Conservation (phyloP, 2,797 vertebrate species). For the Ispidina picta region DNA sequence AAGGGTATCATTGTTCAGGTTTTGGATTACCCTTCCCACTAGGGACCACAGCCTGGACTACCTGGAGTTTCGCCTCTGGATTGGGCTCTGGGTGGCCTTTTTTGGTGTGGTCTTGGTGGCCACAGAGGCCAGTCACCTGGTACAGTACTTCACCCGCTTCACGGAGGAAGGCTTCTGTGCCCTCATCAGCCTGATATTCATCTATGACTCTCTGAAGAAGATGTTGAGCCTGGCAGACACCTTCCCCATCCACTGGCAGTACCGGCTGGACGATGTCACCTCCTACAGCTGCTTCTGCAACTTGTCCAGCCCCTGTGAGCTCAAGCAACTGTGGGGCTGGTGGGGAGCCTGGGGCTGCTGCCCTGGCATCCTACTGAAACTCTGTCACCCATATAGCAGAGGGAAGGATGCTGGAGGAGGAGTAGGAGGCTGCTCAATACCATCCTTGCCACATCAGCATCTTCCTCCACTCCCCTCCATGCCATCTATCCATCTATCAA, state of each 20-base stretch:
- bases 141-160: conserved; percentile 82
- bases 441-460: not conserved
- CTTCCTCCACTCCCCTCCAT: not conserved
- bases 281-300: conserved; percentile 75
- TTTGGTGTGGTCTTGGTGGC: conserved; percentile 81
- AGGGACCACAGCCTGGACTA: conserved; percentile 80
- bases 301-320: conserved; percentile 41
- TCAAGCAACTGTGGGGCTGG: not conserved
- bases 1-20: fast-evolving
- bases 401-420: not conserved
- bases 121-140: conserved; percentile 81
- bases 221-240: conserved; percentile 77
- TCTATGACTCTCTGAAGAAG: conserved; percentile 81
- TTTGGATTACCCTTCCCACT: not conserved
- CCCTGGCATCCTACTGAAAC: not conserved
- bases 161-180: conserved; percentile 84
- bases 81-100: conserved; percentile 82
- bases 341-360: not conserved
- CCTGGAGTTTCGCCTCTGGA: conserved; percentile 83
- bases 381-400: not conserved
- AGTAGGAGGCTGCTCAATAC: not conserved
- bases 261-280: conserved; percentile 53
- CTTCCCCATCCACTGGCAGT: conserved; percentile 79
- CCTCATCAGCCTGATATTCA: conserved; percentile 84
- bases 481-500: not conserved